Conservation (phyloP, 2,888 invertebrate species). For the Hedychridium roseum region DNA sequence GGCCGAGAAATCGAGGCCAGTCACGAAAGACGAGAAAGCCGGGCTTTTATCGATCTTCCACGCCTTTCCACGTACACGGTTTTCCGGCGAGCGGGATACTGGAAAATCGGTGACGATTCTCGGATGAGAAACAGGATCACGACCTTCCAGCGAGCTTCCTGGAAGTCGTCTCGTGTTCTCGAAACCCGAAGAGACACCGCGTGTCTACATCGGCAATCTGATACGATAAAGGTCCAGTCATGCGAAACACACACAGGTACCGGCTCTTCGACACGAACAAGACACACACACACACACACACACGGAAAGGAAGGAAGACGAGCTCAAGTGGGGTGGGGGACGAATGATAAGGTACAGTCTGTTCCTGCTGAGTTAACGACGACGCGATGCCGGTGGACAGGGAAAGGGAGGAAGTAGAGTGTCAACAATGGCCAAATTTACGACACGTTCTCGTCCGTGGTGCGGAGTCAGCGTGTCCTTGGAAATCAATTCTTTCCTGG, state of each 20-base stretch:
- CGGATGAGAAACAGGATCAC: conserved; percentile 6
- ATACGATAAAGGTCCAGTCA: not conserved
- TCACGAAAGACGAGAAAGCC: not conserved
- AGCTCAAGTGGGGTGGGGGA: not conserved
- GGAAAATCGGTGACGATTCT: no score
- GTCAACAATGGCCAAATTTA: conserved; percentile 2
- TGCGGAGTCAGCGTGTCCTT: not conserved
- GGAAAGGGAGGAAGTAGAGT: not conserved
- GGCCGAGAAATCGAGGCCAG: not conserved
- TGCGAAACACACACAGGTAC: not conserved
- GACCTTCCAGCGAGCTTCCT: conserved; percentile 17
- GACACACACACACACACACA: not conserved
- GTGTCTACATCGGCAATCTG: not conserved
- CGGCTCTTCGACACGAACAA: not conserved
- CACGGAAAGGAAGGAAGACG: not conserved
- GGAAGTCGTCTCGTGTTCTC: conserved; percentile 7
- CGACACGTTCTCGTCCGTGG: conserved; percentile 2
- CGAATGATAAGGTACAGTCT: not conserved
- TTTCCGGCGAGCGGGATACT: no score
- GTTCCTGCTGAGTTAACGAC: not conserved
- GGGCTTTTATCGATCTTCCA: not conserved
- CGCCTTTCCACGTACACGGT: not conserved
- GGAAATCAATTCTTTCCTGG: no score
- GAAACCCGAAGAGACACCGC: not conserved
- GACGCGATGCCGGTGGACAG: not conserved